A percentile compares a stretch with the other conserved stretches of the same genome.
phyloP scores from a whole-genome alignment of 2,113 vertebrate genomes.

The Neodontobutis hainanensis region DNA sequence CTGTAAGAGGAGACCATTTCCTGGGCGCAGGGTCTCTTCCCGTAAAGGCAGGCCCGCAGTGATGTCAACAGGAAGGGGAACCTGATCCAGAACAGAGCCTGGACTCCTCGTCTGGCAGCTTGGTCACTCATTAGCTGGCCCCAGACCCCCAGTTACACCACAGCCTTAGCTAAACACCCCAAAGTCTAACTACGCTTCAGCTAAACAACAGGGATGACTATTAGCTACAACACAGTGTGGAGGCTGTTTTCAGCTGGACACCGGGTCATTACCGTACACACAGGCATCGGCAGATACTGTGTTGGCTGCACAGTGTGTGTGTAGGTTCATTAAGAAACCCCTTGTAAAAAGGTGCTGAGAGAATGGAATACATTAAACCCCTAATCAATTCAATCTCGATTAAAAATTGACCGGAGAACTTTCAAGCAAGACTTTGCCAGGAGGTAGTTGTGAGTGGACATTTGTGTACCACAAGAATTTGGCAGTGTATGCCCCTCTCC shows the following conservation, averaged over 20 bases:
- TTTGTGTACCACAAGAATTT: conserved; percentile 54
- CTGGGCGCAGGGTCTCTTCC: conserved; percentile 81
- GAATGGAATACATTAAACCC: conserved; percentile 40
- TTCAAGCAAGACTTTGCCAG: conserved; percentile 18
- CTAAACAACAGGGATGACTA: conserved; percentile 34
- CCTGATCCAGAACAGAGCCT: conserved; percentile 79
- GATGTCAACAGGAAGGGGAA: conserved; percentile 85
- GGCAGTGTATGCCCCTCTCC: conserved; percentile 47
- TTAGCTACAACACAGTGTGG: conserved; percentile 36
- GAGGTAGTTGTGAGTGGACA: conserved; percentile 27
- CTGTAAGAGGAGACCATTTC: conserved; percentile 83
- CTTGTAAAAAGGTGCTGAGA: conserved; percentile 20
- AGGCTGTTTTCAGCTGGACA: conserved; percentile 49
- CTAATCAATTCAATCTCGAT: conserved; percentile 36
- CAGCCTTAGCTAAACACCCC: conserved; percentile 53
- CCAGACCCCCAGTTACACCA: conserved; percentile 58
- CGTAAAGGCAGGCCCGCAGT: conserved; percentile 78
- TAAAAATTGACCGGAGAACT: conserved; percentile 39
- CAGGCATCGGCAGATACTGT: conserved; percentile 39
- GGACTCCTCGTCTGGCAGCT: conserved; percentile 67
- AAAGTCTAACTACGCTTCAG: conserved; percentile 44
- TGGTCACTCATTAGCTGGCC: conserved; percentile 75
- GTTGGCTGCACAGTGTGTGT: conserved; percentile 3
- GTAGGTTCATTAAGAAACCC: conserved; percentile 36
- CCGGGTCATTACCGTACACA: conserved; percentile 49